These are phyloP conservation scores for Saturnia pavonia DNA, from an alignment of 2,888 invertebrate genomes.

Conservation along the genomic window DNA sequence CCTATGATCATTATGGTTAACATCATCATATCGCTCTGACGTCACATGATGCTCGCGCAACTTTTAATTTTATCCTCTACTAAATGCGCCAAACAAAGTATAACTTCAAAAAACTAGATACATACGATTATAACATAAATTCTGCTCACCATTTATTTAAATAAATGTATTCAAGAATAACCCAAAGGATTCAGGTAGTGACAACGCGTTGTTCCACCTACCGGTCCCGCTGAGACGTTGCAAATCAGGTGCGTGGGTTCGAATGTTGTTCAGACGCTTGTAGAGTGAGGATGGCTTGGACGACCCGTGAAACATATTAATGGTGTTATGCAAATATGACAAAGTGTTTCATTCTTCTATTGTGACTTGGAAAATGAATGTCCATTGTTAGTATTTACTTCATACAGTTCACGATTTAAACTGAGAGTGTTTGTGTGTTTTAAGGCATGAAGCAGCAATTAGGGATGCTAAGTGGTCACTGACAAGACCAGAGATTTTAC, in stretches of 20 bases:
- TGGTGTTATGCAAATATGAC: conserved; percentile 60
- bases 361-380: conserved; percentile 30
- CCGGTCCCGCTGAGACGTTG: conserved; percentile 53
- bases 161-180: conserved; percentile 16
- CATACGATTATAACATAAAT: background rate
- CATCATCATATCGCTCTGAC: too few relatives aligned
- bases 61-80: too few relatives aligned
- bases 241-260: conserved; percentile 78
- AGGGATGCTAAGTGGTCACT: background rate
- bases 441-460: background rate
- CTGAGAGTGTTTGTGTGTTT: too few relatives aligned
- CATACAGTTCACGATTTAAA: background rate
- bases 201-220: conserved; percentile 45
- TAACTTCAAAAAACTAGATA: too few relatives aligned
- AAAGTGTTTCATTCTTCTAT: conserved; percentile 47
- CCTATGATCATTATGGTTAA: too few relatives aligned
- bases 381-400: conserved; percentile 20
- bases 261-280: conserved; percentile 59
- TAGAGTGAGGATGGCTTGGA: conserved; percentile 52
- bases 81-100: too few relatives aligned
- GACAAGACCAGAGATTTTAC: too few relatives aligned
- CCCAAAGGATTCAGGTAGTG: conserved; percentile 16
- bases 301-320: conserved; percentile 66
- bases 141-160: background rate
- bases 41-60: too few relatives aligned